phyloP scores from a whole-genome alignment of 2,797 vertebrate genomes.

The Tenualosa thibaudeaui region DNA sequence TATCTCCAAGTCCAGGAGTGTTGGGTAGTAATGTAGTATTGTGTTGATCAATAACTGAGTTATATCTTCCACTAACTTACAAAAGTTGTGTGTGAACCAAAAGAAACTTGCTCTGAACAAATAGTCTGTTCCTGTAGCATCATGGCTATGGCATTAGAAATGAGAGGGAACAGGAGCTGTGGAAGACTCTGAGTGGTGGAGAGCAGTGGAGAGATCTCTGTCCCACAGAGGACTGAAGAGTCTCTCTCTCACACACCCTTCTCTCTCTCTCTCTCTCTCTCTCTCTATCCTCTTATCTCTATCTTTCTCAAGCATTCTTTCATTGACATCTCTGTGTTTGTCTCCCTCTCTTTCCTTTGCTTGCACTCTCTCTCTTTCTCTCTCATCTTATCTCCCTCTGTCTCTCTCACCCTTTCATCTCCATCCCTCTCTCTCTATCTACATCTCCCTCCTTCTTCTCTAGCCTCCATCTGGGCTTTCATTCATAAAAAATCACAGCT shows the following conservation, averaged over 20 bases:
- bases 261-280: not conserved
- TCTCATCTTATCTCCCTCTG: not conserved
- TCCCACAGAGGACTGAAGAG: too few species aligned
- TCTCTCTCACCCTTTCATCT: not conserved
- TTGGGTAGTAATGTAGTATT: too few species aligned
- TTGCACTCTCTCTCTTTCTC: not conserved
- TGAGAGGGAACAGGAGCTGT: too few species aligned
- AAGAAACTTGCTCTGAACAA: too few species aligned
- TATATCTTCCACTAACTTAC: too few species aligned
- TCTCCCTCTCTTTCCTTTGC: not conserved
- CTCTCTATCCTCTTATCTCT: too few species aligned
- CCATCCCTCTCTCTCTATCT: not conserved
- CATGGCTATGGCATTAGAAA: too few species aligned
- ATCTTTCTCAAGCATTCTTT: too few species aligned
- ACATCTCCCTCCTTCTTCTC: not conserved
- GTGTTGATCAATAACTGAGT: too few species aligned
- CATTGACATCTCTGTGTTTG: not conserved
- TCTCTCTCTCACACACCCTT: not conserved
- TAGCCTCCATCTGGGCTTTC: conserved; percentile 26
- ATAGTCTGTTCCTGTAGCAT: too few species aligned
- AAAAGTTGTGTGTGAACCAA: too few species aligned
- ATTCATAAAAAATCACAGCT: conserved; percentile 49
- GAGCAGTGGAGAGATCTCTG: conserved; percentile 42
- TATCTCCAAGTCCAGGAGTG: not conserved
- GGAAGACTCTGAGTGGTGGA: conserved; percentile 39